Conservation (phyloP, 2,888 invertebrate species). For the Lypha dubia region DNA sequence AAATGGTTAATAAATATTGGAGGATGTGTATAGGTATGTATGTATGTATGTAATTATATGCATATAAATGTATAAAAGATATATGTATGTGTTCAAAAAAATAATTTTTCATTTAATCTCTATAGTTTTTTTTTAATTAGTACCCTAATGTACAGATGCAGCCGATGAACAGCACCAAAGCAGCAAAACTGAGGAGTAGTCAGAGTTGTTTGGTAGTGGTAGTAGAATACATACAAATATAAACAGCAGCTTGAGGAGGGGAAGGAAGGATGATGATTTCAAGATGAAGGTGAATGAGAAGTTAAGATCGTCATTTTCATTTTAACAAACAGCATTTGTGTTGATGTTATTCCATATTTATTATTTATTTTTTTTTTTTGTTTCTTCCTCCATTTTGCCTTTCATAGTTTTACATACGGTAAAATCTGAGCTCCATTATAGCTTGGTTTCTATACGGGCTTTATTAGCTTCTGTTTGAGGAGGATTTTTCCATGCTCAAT, state of each 20-base stretch:
- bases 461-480: conserved; percentile 14
- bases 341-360: conserved; percentile 17
- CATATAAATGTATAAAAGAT: conserved; percentile 39
- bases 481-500: conserved; percentile 1
- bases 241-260: conserved; percentile 51
- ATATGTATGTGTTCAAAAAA: conserved; percentile 46
- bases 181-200: conserved; percentile 65
- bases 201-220: conserved; percentile 66
- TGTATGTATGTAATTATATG: conserved; percentile 50
- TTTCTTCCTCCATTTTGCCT: conserved; percentile 1
- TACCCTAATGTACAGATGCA: conserved; percentile 82
- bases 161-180: conserved; percentile 75
- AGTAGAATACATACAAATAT: conserved; percentile 52
- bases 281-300: conserved; percentile 69
- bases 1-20: conserved; percentile 65
- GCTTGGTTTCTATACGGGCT: background rate
- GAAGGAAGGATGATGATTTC: conserved; percentile 68
- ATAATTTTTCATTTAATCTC: conserved; percentile 73
- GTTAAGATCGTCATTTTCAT: conserved; percentile 31
- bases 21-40: conserved; percentile 52
- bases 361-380: conserved; percentile 1
- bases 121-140: conserved; percentile 81
- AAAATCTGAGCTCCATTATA: conserved; percentile 13
- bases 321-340: conserved; percentile 33
- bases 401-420: background rate